A percentile compares a stretch with the other conserved stretches of the same genome.
phyloP scores from a whole-genome alignment of 1,140 invertebrate genomes.

The Gonatopus flavifemur region DNA sequence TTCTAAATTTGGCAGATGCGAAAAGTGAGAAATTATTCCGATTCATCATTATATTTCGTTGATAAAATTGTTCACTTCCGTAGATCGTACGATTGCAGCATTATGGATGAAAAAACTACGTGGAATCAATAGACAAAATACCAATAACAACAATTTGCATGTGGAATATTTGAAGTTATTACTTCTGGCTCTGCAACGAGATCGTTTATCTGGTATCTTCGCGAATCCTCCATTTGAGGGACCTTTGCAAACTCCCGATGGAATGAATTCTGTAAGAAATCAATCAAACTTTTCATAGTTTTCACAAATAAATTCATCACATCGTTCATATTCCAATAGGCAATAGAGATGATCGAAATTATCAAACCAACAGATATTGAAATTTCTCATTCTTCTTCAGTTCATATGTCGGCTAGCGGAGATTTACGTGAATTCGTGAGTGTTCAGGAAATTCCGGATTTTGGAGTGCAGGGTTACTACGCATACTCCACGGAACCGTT shows the following conservation, averaged over 20 bases:
- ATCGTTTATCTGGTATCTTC: constrained; percentile 42
- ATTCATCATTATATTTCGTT: background rate
- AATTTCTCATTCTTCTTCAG: background rate
- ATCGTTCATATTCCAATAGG: constrained; percentile 9
- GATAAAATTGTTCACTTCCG: background rate
- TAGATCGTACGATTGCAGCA: constrained; percentile 44
- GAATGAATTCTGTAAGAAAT: constrained; percentile 26
- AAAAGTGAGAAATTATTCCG: constrained; percentile 32
- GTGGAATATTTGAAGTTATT: constrained; percentile 47
- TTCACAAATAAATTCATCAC: too few species aligned
- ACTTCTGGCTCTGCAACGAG: constrained; percentile 44
- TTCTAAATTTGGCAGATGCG: constrained; percentile 39
- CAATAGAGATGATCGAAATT: constrained; percentile 13
- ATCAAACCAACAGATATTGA: constrained; percentile 2
- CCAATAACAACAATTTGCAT: constrained; percentile 28
- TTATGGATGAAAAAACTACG: constrained; percentile 49
- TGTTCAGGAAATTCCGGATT: constrained; percentile 49
- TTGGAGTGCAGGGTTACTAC: constrained; percentile 49
- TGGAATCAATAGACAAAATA: constrained; percentile 17
- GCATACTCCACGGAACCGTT: constrained; percentile 49
- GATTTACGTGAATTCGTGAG: constrained; percentile 44
- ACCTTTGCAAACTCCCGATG: constrained; percentile 35
- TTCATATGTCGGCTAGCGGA: constrained; percentile 11
- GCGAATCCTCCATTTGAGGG: constrained; percentile 33
- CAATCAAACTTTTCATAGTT: too few species aligned